Base-by-base conservation (phyloP, 92 coral and sea anemone species). In the Epizoanthus illoricatus region DNA sequence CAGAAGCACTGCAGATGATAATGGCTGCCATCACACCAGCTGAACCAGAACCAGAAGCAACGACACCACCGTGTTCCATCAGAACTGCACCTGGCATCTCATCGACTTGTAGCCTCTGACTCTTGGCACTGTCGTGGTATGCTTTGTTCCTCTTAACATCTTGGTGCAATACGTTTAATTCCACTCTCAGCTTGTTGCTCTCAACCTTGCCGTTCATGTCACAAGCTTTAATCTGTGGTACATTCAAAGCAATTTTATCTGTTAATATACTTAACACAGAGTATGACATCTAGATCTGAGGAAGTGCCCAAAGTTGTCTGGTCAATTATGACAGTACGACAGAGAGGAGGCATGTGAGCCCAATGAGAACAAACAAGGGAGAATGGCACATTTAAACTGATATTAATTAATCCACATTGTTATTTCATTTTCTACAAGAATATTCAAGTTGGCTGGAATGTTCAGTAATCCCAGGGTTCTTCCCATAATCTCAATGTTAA, bases 51-150 rank as follows among this genome's bases (percentile, higher is more conserved):
- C 76, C 43, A 7, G 90, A 75, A 15, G 86, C 76, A 1, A n/a
- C 81, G 12, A 63, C 76, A 7, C 72, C 88, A n/a, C 84, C 86
- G 20, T 74, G 69, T 20, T 84, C 78, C 16, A 85, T 89, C 59
- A 92, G 75, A 19, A 91, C 98, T 9, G 92, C 90, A 3, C 98
- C 98, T 5, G 98, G 97, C 74, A 95, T 33, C 13, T 85, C 88
- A 12, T 95, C 96, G 19, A 80, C 90, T 28, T 73, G 73, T 4
- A 85, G 85, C 3, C 58, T 75, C 28, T 43, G 61, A 63, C 80
- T 9, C 15, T 71, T 63, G 16, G 86, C 87, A 45, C 85, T 85
- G 59, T 45, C 80, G 70, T n/a, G 85, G 71, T 73, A 15, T 83
- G 20, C 20, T 79, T 63, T 58, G 18, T 19, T 43, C 0, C 19